A percentile compares a stretch with the other conserved stretches of the same genome.
These are phyloP conservation scores for Hirudinaria manillensis DNA, from an alignment of 2,888 invertebrate genomes.

Conservation along the genomic window DNA sequence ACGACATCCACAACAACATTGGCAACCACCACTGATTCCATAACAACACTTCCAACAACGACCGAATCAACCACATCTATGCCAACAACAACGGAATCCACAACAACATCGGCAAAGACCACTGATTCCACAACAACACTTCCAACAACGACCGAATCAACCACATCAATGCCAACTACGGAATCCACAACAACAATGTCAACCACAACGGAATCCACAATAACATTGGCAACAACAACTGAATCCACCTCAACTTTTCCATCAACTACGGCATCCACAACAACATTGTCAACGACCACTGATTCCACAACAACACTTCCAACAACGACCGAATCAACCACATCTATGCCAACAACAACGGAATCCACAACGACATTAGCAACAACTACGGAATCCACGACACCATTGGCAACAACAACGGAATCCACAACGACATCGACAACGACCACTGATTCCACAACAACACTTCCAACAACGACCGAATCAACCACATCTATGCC, in stretches of 20 bases:
- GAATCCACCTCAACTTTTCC: not conserved
- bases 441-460: not conserved
- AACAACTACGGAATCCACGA: not conserved
- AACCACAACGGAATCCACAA: no score
- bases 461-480: not conserved
- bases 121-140: not conserved
- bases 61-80: not conserved
- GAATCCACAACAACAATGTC: not conserved
- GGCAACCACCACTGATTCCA: not conserved
- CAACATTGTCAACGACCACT: not conserved
- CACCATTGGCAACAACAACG: not conserved
- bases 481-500: not conserved
- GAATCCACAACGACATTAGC: not conserved
- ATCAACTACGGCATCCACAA: not conserved
- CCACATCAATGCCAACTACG: not conserved
- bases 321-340: not conserved
- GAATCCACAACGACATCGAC: not conserved
- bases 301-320: not conserved
- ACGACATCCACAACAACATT: not conserved
- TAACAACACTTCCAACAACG: not conserved
- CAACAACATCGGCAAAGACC: not conserved
- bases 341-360: not conserved
- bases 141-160: not conserved
- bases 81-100: not conserved
- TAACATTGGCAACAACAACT: not conserved